Percentiles rank a stretch among this genome's conserved stretches.
Conservation (phyloP, 2,888 invertebrate genomes). For the Pyrochroa serraticornis region DNA sequence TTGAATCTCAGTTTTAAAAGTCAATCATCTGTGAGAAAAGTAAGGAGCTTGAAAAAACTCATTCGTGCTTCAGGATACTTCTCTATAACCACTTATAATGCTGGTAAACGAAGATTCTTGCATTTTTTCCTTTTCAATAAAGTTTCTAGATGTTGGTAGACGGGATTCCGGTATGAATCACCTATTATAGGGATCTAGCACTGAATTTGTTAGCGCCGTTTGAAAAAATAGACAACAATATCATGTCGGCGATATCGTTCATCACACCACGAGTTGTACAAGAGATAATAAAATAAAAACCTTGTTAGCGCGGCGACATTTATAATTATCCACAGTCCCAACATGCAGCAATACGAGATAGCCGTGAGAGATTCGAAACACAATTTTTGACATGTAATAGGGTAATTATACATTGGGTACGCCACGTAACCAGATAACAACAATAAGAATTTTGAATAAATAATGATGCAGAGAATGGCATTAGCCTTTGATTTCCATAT, state of each 20-base stretch:
- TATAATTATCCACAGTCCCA: slow-evolving; percentile 19
- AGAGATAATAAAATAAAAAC: slow-evolving; percentile 22
- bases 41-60: no score
- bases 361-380: slow-evolving; percentile 8
- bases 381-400: slow-evolving; percentile 17
- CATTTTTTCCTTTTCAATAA: no score
- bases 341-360: slow-evolving; percentile 9
- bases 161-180: neutral
- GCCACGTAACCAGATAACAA: neutral
- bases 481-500: slow-evolving; percentile 32
- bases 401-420: slow-evolving; percentile 9
- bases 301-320: slow-evolving; percentile 19
- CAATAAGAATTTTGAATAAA: slow-evolving; percentile 4
- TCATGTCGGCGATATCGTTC: slow-evolving; percentile 17
- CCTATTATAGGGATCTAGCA: no score
- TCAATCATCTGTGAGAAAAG: no score
- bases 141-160: neutral
- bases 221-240: neutral
- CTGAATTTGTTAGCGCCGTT: no score
- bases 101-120: no score
- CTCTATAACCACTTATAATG: no score
- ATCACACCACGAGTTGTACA: slow-evolving; percentile 14
- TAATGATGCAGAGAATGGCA: slow-evolving; percentile 25
- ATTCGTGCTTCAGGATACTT: no score
- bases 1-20: no score